Evolutionary conservation across 2,113 vertebrate genomes (phyloP).

Genomic region (Entosphenus tridentatus): DNA sequence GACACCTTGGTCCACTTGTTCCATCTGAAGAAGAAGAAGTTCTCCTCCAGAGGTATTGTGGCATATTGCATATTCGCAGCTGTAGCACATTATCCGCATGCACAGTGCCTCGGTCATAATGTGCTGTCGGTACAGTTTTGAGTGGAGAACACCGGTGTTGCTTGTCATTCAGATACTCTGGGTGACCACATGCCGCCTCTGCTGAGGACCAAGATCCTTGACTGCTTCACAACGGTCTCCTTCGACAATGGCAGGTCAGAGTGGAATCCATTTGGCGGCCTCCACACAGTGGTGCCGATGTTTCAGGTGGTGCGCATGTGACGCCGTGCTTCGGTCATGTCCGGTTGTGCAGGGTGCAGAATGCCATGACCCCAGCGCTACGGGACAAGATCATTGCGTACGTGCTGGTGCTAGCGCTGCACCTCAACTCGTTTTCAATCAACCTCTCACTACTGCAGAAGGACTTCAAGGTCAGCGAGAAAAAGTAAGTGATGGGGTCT

Average conservation of each 20-base stretch:
- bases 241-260: slow-evolving; percentile 30
- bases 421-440: slow-evolving; percentile 26
- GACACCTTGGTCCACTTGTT: too few relatives aligned
- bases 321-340: background rate
- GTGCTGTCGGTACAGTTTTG: too few relatives aligned
- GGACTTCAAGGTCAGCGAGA: slow-evolving; percentile 30
- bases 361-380: slow-evolving; percentile 31
- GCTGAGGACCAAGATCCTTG: slow-evolving; percentile 29
- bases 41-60: too few relatives aligned
- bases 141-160: too few relatives aligned
- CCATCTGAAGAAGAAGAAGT: too few relatives aligned
- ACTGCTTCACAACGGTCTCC: slow-evolving; percentile 26
- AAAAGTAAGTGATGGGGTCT: slow-evolving; percentile 19
- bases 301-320: background rate
- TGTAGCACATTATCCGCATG: too few relatives aligned
- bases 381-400: slow-evolving; percentile 29
- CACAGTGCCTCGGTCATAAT: too few relatives aligned
- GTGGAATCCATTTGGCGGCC: background rate
- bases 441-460: slow-evolving; percentile 30
- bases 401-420: slow-evolving; percentile 25
- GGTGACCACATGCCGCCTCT: slow-evolving; percentile 23
- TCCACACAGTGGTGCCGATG: background rate
- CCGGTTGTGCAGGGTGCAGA: slow-evolving; percentile 20
- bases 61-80: too few relatives aligned
- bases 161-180: slow-evolving; percentile 22